Percentiles rank a stretch among this genome's conserved stretches.
Conservation (phyloP, 2,888 invertebrate genomes). For the Aradus depressus region DNA sequence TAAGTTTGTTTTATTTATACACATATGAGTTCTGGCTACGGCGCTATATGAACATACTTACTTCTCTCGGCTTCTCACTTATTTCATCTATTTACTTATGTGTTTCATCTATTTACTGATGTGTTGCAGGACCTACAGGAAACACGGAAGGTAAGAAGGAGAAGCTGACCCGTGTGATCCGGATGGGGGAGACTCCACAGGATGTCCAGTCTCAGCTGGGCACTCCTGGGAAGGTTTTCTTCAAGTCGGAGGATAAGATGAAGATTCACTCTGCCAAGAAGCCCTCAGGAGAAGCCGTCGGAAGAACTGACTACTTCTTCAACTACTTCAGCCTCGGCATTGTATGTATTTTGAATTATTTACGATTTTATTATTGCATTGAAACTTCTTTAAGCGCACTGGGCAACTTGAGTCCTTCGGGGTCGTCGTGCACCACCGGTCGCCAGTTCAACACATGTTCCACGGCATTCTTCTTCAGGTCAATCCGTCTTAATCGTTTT, state of each 20-base stretch:
- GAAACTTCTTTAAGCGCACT: no score
- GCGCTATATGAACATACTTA: no score
- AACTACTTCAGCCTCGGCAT: conserved; percentile 95
- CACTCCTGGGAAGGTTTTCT: conserved; percentile 85
- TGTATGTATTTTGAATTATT: conserved; percentile 45
- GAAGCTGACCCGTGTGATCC: conserved; percentile 53
- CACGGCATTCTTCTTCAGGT: no score
- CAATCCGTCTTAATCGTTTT: no score
- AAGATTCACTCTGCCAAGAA: conserved; percentile 64
- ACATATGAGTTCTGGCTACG: no score
- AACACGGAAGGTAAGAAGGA: conserved; percentile 24
- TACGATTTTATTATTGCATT: neutral
- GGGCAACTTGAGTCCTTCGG: no score
- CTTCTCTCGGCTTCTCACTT: no score
- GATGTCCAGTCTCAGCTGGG: conserved; percentile 82
- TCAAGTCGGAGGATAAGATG: conserved; percentile 99
- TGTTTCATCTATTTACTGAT: neutral
- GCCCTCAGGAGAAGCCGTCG: conserved; percentile 42
- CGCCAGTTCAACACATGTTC: no score
- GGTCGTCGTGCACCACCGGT: no score
- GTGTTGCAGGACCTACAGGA: conserved; percentile 18
- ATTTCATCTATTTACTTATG: no score
- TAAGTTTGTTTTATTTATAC: no score
- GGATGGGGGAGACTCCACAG: conserved; percentile 78
- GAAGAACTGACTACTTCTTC: conserved; percentile 89